Evolutionary conservation across 1,140 invertebrate species (phyloP).

Genomic region (Globodera rostochiensis): DNA sequence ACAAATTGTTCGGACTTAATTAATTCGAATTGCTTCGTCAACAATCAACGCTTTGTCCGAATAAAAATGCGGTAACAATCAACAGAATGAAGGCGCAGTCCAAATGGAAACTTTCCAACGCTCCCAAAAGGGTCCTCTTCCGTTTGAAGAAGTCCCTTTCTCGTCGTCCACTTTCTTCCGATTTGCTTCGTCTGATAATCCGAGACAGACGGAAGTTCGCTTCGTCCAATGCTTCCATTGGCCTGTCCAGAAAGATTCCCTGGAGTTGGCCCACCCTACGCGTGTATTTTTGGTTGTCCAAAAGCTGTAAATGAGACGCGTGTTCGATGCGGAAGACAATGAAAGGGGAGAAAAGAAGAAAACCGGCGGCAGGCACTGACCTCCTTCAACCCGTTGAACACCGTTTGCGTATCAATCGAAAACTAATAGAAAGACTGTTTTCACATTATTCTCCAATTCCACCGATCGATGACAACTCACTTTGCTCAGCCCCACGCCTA

Average conservation of each 20-base stretch:
- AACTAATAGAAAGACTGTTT: neutral
- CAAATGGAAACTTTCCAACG: conserved; percentile 21
- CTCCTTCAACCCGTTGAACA: conserved; percentile 13
- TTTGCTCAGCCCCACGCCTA: conserved; percentile 31
- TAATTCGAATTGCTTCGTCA: neutral
- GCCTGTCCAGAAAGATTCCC: conserved; percentile 33
- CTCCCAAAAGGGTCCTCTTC: neutral
- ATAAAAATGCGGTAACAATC: neutral
- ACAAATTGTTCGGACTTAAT: too few relatives aligned
- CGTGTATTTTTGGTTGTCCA: conserved; percentile 35
- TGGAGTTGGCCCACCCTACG: conserved; percentile 21
- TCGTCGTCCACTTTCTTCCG: neutral
- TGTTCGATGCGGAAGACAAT: neutral
- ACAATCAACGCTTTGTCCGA: conserved; percentile 3
- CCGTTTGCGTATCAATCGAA: conserved; percentile 6
- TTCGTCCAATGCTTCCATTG: conserved; percentile 26
- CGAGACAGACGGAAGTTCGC: neutral
- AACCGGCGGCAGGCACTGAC: conserved; percentile 4
- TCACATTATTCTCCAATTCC: neutral
- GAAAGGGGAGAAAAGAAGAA: neutral
- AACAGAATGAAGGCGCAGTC: conserved; percentile 7
- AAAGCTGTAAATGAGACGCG: conserved; percentile 4
- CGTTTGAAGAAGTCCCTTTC: conserved; percentile 11
- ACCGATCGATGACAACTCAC: neutral
- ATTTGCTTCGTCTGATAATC: neutral